Conservation (phyloP, 2,797 vertebrate genomes). For the Paramormyrops hopkinsi region DNA sequence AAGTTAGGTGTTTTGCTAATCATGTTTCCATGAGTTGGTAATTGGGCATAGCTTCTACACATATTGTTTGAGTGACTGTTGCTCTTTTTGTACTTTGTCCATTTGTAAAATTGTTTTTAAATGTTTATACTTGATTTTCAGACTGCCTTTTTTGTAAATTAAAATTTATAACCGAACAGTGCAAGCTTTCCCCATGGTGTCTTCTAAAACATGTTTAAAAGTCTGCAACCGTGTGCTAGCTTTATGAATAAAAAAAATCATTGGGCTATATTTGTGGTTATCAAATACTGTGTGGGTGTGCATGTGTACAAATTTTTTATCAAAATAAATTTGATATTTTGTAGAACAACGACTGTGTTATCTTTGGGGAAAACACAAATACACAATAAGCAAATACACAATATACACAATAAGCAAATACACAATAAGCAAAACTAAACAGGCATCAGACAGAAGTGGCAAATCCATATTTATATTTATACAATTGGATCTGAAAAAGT, state of each 20-base stretch:
- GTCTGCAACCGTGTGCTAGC: slow-evolving; percentile 81
- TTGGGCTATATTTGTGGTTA: slow-evolving; percentile 78
- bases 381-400: neutral
- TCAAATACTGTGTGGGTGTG: slow-evolving; percentile 87
- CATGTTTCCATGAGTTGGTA: slow-evolving; percentile 43
- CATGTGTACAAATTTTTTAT: slow-evolving; percentile 85
- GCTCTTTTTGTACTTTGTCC: slow-evolving; percentile 96
- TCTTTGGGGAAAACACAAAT: slow-evolving; percentile 15
- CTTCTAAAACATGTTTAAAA: slow-evolving; percentile 82
- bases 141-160: slow-evolving; percentile 99
- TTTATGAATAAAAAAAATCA: slow-evolving; percentile 67
- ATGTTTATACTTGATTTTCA: slow-evolving; percentile 99
- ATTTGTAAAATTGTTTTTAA: slow-evolving; percentile 99
- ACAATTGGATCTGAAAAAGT: neutral
- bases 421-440: neutral
- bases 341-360: slow-evolving; percentile 51
- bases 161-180: slow-evolving; percentile 90
- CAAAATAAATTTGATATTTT: slow-evolving; percentile 99
- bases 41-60: slow-evolving; percentile 60
- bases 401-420: neutral
- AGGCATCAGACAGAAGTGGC: neutral
- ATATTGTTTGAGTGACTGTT: slow-evolving; percentile 67
- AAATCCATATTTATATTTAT: neutral
- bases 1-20: slow-evolving; percentile 34
- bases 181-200: slow-evolving; percentile 88